Evolutionary conservation across 2,113 vertebrate genomes (phyloP), one percentile per base, ranked within the genome.

Genomic region (Xiphophorus hellerii): DNA sequence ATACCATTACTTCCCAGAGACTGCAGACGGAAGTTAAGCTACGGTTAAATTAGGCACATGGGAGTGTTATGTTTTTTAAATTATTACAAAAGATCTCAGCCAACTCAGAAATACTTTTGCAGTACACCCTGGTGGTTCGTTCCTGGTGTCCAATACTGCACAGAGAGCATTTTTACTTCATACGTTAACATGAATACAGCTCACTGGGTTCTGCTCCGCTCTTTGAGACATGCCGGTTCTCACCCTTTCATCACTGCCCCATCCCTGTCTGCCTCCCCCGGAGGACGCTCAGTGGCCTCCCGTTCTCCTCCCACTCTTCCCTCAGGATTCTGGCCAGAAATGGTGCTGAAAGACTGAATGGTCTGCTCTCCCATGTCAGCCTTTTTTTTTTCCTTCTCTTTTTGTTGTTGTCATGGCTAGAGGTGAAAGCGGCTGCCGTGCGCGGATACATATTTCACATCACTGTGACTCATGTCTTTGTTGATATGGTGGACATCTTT

Each of bases 401-500:
- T 58, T 71, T 30, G 83, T 85, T 27, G 75, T 76, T 27, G 77
- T 76, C 62, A 80, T 51, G 2, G 62, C 80, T 37, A 78, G 73
- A 75, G 58, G 65, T 13, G 15, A 94, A 69, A 91, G 62, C 80
- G 51, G 60, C 87, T 87, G 66, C 84, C 80, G 80, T 91, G 89
- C 91, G 80, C 66, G 75, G 90, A 91, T 93, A 89, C 28, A 93
- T 94, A 89, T 90, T 94, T 81, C 78, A 91, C 94, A 86, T 89
- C 84, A 67, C 70, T 0, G 80, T 95, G 96, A 97, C 88, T 93
- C 95, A 96, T 71, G 94, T 93, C 94, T 87, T 73, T 73, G 84
- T 88, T 80, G 90, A 95, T 94, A 94, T 89, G 88, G 84, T 82
- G 87, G 92, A 92, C 80, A 0, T 94, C 90, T 95, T 96, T 95